Evolutionary conservation across 2,797 vertebrate genomes (phyloP).

Genomic region (Falco novaeseelandiae): DNA sequence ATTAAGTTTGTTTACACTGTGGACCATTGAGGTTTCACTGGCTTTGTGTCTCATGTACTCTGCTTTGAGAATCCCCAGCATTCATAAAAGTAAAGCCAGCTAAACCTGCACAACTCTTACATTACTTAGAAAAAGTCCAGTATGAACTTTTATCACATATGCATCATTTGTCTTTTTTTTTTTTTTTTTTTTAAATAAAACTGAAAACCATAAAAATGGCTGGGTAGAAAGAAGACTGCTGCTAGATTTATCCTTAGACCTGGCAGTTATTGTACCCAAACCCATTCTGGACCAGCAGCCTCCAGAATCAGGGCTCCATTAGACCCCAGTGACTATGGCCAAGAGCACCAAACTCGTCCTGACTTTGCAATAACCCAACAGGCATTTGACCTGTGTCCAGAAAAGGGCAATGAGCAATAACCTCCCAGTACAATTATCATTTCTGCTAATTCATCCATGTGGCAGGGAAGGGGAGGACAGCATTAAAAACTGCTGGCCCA

Average conservation of each 20-base stretch:
- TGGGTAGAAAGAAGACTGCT: background rate
- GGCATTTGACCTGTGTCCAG: background rate
- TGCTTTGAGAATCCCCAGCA: background rate
- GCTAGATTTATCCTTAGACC: background rate
- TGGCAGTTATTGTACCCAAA: background rate
- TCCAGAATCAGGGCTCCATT: background rate
- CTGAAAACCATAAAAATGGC: background rate
- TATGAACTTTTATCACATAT: background rate
- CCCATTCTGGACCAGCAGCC: background rate
- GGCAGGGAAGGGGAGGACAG: background rate
- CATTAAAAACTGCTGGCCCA: background rate
- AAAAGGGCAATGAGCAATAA: background rate
- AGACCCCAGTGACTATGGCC: background rate
- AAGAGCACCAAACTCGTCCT: background rate
- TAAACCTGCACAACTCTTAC: background rate
- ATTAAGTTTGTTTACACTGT: conserved; percentile 34
- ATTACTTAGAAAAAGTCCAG: background rate
- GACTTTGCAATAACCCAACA: background rate
- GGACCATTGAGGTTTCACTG: background rate
- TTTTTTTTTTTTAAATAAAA: background rate
- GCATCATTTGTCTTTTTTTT: background rate
- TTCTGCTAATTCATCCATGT: background rate
- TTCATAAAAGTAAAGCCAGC: conserved; percentile 16
- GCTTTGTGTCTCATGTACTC: conserved; percentile 17
- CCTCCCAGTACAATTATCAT: background rate